Evolutionary conservation across 2,888 invertebrate genomes (phyloP).

Genomic region (Cryptocheilus praepositus): DNA sequence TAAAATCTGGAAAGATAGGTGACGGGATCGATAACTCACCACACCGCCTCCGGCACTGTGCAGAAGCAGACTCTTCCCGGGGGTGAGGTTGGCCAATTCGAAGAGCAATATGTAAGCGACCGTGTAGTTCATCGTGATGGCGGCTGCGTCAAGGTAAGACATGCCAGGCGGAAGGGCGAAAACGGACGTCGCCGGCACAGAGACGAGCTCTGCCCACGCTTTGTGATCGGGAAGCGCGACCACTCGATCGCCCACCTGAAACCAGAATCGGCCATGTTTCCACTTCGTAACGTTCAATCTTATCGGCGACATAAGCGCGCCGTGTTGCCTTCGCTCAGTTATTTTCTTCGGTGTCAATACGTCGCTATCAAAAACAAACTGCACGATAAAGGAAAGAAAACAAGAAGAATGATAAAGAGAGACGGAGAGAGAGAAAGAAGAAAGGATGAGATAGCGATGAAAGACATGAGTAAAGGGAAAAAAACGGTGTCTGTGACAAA

Average conservation of each 20-base stretch:
- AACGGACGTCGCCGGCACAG: conserved; percentile 87
- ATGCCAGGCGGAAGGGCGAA: conserved; percentile 86
- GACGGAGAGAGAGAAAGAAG: too few species aligned
- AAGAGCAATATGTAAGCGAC: conserved; percentile 91
- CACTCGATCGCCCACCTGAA: conserved; percentile 87
- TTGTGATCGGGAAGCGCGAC: conserved; percentile 89
- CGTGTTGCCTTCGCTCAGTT: too few species aligned
- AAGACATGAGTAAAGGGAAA: too few species aligned
- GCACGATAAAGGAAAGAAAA: too few species aligned
- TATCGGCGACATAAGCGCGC: too few species aligned
- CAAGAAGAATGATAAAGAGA: too few species aligned
- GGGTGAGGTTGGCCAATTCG: conserved; percentile 86
- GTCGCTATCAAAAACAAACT: too few species aligned
- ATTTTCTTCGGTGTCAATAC: too few species aligned
- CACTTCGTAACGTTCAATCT: too few species aligned
- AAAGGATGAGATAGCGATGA: too few species aligned
- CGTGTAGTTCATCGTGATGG: conserved; percentile 90
- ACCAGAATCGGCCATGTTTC: conserved; percentile 20
- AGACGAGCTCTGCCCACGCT: conserved; percentile 91
- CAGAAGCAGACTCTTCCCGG: conserved; percentile 87
- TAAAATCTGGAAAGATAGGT: too few species aligned
- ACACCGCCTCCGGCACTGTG: conserved; percentile 93
- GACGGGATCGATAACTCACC: conserved; percentile 78
- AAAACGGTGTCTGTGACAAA: too few species aligned
- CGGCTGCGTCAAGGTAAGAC: conserved; percentile 87